These are phyloP conservation scores for Corydoras sp. DNA, from an alignment of 2,113 vertebrate genomes.

Conservation along the genomic window DNA sequence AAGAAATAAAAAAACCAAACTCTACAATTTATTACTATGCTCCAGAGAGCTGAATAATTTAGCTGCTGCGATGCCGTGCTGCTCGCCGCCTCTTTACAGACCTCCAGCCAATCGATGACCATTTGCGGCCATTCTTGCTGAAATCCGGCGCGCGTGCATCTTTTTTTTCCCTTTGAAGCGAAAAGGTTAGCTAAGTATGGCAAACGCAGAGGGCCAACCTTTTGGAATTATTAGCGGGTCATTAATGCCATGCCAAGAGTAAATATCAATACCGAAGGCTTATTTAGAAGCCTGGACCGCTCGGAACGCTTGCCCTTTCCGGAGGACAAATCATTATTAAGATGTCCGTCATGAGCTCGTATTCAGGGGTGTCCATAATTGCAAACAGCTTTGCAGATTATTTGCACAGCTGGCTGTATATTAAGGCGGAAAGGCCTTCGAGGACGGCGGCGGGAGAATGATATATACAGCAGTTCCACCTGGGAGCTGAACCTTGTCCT, in stretches of 20 bases:
- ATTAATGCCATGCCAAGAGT: slow-evolving; percentile 42
- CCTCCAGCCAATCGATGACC: slow-evolving; percentile 53
- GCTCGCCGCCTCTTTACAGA: slow-evolving; percentile 48
- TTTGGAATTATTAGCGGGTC: slow-evolving; percentile 49
- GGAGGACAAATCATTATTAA: slow-evolving; percentile 49
- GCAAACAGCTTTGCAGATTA: slow-evolving; percentile 44
- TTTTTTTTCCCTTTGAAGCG: slow-evolving; percentile 6
- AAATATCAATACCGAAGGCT: slow-evolving; percentile 49
- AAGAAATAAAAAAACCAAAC: slow-evolving; percentile 26
- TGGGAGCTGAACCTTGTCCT: too few relatives aligned
- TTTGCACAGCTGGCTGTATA: slow-evolving; percentile 50
- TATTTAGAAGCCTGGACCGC: slow-evolving; percentile 43
- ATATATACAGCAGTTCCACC: too few relatives aligned
- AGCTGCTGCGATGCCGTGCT: slow-evolving; percentile 50
- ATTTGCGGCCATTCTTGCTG: slow-evolving; percentile 51
- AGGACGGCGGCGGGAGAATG: too few relatives aligned
- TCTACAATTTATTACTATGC: slow-evolving; percentile 68
- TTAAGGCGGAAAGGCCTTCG: slow-evolving; percentile 21
- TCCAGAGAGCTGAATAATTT: slow-evolving; percentile 63
- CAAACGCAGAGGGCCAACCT: slow-evolving; percentile 37
- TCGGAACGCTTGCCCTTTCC: slow-evolving; percentile 45
- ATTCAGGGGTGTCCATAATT: slow-evolving; percentile 42
- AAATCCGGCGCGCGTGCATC: slow-evolving; percentile 30
- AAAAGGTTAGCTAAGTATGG: slow-evolving; percentile 43
- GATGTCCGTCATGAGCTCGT: slow-evolving; percentile 43